Conservation (phyloP, 2,113 vertebrate genomes). For the Anser brachyrhynchus region DNA sequence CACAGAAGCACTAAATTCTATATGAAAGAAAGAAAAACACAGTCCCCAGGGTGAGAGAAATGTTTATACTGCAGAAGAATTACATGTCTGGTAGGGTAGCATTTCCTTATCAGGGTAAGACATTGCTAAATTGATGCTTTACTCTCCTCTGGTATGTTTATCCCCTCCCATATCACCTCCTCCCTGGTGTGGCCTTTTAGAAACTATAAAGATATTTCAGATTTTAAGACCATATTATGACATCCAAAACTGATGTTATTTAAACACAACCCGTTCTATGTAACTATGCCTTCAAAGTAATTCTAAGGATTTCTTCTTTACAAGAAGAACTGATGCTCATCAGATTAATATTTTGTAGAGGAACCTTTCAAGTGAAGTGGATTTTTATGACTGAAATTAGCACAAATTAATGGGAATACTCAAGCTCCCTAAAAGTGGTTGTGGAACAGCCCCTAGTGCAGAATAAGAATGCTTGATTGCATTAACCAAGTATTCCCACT, state of each 20-base stretch:
- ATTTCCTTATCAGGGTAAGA: background rate
- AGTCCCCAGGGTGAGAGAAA: background rate
- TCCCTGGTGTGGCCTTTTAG: background rate
- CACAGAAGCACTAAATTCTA: background rate
- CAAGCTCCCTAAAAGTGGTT: background rate
- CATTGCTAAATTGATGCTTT: background rate
- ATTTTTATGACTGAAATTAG: background rate
- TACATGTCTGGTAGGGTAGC: background rate
- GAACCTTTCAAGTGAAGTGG: background rate
- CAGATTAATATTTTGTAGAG: background rate
- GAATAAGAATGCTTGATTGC: background rate
- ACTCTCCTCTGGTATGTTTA: background rate
- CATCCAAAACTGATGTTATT: background rate
- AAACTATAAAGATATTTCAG: background rate
- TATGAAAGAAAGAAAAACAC: background rate
- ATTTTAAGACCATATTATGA: background rate
- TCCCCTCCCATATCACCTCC: background rate
- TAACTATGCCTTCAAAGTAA: background rate
- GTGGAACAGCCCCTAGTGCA: background rate
- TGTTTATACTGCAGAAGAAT: background rate
- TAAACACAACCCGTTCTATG: background rate
- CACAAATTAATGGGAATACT: background rate
- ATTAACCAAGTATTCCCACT: background rate
- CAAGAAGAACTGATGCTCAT: background rate
- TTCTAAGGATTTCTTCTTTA: background rate